Percentiles rank a stretch among this genome's conserved stretches.
phyloP scores from a whole-genome alignment of 1,140 invertebrate species.

The Drosophila burlai region DNA sequence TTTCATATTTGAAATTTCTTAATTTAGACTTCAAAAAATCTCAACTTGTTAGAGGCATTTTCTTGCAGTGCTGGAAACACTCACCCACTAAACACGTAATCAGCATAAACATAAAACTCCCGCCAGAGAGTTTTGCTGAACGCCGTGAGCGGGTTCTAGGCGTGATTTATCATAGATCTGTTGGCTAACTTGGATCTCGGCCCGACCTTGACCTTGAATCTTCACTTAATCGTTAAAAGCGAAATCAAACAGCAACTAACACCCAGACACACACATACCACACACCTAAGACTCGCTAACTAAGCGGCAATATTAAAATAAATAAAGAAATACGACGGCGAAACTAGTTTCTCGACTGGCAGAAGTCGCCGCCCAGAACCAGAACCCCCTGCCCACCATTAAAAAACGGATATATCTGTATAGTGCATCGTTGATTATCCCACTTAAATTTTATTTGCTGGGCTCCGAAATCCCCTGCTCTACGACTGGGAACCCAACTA shows the following conservation, averaged over 20 bases:
- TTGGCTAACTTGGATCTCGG: slow-evolving; percentile 25
- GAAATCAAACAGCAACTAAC: slow-evolving; percentile 50
- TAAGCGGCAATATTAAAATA: slow-evolving; percentile 29
- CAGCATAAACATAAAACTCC: slow-evolving; percentile 35
- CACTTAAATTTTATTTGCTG: slow-evolving; percentile 55
- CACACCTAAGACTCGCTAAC: slow-evolving; percentile 17
- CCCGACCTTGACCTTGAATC: slow-evolving; percentile 76
- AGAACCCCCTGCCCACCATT: slow-evolving; percentile 13
- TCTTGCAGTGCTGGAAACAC: neutral
- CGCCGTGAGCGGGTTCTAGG: slow-evolving; percentile 25
- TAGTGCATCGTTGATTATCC: slow-evolving; percentile 57
- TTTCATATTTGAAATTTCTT: neutral
- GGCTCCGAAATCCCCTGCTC: neutral
- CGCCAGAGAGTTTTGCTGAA: neutral
- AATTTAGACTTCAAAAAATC: neutral
- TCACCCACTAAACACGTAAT: slow-evolving; percentile 17
- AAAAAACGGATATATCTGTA: slow-evolving; percentile 20
- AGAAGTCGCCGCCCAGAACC: slow-evolving; percentile 10
- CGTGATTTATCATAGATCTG: slow-evolving; percentile 60
- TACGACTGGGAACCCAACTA: neutral
- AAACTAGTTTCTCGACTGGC: slow-evolving; percentile 18
- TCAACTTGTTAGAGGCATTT: neutral
- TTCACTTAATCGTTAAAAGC: slow-evolving; percentile 56
- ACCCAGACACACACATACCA: neutral
- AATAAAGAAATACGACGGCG: slow-evolving; percentile 34